Percentiles rank a stretch among this genome's conserved stretches.
phyloP scores from a whole-genome alignment of 2,888 invertebrate species.

The Mantis religiosa region DNA sequence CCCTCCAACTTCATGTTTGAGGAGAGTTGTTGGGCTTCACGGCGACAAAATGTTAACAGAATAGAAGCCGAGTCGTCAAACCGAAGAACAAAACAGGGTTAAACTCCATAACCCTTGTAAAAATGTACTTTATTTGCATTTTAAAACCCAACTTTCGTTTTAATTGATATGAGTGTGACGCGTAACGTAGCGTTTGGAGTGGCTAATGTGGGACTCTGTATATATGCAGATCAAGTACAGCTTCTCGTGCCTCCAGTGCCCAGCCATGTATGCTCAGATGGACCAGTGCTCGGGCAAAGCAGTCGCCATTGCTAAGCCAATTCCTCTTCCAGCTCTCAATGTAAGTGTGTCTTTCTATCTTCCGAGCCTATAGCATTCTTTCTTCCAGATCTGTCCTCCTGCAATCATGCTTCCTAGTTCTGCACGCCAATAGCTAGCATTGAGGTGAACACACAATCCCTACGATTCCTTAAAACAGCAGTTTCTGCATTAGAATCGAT shows the following conservation, averaged over 20 bases:
- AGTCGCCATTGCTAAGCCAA: slow-evolving; percentile 49
- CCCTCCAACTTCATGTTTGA: no score
- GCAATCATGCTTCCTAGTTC: background rate
- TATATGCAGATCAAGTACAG: slow-evolving; percentile 66
- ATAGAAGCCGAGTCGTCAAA: no score
- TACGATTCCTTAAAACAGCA: no score
- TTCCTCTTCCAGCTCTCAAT: slow-evolving; percentile 70
- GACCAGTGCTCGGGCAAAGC: slow-evolving; percentile 61
- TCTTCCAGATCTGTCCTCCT: background rate
- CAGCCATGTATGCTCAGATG: slow-evolving; percentile 57
- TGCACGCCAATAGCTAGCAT: background rate
- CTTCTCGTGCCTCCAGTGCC: slow-evolving; percentile 66
- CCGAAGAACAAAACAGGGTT: no score
- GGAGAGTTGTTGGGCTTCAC: no score
- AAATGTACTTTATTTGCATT: no score
- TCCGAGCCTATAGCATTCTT: background rate
- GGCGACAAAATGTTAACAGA: no score
- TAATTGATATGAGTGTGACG: background rate
- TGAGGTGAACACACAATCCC: background rate
- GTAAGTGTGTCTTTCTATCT: slow-evolving; percentile 51
- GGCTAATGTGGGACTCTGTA: background rate
- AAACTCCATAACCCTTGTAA: no score
- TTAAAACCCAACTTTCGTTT: background rate
- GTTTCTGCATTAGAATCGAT: no score
- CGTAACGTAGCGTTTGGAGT: background rate